These are phyloP conservation scores for Pterobdella sp. DNA, from an alignment of 2,888 invertebrate genomes.

Conservation along the genomic window DNA sequence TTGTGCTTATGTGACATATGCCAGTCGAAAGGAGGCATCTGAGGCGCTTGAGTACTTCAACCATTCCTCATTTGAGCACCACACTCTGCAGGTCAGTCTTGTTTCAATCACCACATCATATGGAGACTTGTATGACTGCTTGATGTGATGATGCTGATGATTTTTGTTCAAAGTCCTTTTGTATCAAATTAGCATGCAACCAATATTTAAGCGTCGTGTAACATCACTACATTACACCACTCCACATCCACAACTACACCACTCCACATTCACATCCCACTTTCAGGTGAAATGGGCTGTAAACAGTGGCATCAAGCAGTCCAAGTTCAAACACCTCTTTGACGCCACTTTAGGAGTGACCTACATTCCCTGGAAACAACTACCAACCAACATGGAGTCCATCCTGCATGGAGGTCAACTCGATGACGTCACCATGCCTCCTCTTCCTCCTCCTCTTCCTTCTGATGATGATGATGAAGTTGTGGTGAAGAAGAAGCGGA, in stretches of 20 bases:
- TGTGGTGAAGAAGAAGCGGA: background rate
- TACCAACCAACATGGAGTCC: constrained; percentile 51
- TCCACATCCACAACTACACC: background rate
- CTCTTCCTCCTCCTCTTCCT: background rate
- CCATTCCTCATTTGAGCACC: constrained; percentile 79
- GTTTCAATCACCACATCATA: no score
- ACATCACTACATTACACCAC: background rate
- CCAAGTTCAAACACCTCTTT: constrained; percentile 87
- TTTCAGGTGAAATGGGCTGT: constrained; percentile 87
- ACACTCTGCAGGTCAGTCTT: constrained; percentile 86
- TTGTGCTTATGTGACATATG: constrained; percentile 97
- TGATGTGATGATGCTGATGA: no score
- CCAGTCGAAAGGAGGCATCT: constrained; percentile 80
- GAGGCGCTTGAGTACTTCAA: constrained; percentile 75
- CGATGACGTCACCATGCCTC: constrained; percentile 13
- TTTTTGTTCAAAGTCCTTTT: no score
- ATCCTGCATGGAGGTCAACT: constrained; percentile 56
- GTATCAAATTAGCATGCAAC: no score
- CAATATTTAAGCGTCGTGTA: background rate
- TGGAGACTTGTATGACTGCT: no score
- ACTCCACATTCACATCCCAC: background rate
- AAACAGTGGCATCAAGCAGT: constrained; percentile 86
- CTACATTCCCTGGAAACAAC: constrained; percentile 80
- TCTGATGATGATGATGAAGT: background rate
- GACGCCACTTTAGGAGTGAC: constrained; percentile 87